phyloP scores from a whole-genome alignment of 2,113 vertebrate genomes.

The Sinosuthora webbiana region DNA sequence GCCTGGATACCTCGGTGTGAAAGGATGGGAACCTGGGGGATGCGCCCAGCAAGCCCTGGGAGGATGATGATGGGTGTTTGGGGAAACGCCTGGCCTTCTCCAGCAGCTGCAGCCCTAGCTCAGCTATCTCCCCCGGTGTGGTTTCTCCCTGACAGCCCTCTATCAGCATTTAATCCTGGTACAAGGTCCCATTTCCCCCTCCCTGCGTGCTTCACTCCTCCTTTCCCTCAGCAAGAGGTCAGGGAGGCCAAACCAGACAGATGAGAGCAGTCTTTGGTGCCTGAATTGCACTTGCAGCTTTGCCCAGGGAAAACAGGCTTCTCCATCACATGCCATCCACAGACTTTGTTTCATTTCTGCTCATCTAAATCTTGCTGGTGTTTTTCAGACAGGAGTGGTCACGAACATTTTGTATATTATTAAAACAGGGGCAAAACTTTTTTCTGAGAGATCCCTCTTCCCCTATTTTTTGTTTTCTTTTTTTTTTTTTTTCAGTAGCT shows the following conservation, averaged over 20 bases:
- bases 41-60: fast-evolving
- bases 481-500: neutral
- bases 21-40: neutral
- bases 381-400: neutral
- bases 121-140: neutral
- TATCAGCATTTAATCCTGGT: neutral
- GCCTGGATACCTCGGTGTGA: neutral
- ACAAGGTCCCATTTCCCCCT: neutral
- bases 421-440: neutral
- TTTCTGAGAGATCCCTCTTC: too few species aligned
- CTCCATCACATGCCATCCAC: neutral
- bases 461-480: neutral
- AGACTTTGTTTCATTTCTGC: neutral
- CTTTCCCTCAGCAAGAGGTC: neutral
- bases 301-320: neutral
- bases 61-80: neutral
- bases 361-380: neutral
- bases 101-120: neutral
- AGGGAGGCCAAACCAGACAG: neutral
- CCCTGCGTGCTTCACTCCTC: neutral
- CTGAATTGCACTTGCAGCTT: neutral
- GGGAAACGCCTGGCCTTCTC: neutral
- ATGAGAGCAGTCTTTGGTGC: neutral
- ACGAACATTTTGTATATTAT: neutral
- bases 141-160: neutral